Evolutionary conservation across 2,797 vertebrate species (phyloP).

Genomic region (Sebastes vulpes): DNA sequence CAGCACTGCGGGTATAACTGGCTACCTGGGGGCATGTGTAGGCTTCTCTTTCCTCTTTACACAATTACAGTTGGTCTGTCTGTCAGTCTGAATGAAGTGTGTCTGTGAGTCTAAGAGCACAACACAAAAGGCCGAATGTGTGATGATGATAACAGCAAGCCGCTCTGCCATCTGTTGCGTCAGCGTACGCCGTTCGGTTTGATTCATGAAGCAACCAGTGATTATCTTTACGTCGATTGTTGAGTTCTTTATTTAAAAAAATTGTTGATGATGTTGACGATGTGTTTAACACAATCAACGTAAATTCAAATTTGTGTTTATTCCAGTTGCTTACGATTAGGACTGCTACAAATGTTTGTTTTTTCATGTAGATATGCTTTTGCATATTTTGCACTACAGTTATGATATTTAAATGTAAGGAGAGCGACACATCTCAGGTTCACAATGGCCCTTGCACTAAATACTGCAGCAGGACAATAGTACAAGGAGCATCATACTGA

Average conservation of each 20-base stretch:
- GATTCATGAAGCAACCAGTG: not conserved
- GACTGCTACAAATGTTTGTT: not conserved
- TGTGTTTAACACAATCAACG: not conserved
- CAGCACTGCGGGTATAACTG: constrained; percentile 30
- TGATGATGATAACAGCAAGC: not conserved
- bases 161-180: not conserved
- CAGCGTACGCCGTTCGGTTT: not conserved
- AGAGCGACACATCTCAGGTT: not conserved
- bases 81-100: constrained; percentile 2
- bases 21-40: constrained; percentile 28
- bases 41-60: constrained; percentile 11
- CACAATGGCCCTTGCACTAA: not conserved
- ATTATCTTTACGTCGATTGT: not conserved
- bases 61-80: constrained; percentile 38
- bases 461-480: not conserved
- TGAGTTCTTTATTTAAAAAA: not conserved
- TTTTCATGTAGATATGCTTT: not conserved
- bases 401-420: not conserved
- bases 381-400: not conserved
- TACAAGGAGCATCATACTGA: not conserved
- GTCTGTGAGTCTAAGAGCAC: constrained; percentile 14
- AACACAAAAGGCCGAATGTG: constrained; percentile 14
- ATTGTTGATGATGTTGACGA: not conserved
- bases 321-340: not conserved
- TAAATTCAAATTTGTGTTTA: not conserved